Evolutionary conservation across 2,113 vertebrate species (phyloP), one percentile per base, ranked within the genome.

Genomic region (Platycercus adscitus): DNA sequence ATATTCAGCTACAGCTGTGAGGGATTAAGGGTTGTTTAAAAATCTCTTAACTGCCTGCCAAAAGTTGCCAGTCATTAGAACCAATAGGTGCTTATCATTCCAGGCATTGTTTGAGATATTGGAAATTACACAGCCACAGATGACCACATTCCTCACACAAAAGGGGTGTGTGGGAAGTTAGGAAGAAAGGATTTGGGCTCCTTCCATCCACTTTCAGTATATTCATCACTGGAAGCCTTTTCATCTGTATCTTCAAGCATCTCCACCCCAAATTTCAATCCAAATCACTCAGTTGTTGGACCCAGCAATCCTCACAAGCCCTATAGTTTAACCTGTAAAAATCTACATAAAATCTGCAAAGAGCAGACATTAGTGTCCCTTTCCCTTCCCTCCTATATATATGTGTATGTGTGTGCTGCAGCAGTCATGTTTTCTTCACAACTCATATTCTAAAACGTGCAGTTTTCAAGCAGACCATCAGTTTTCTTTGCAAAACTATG

Each of bases 1-100:
- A 25, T 69, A 87, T 84, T 91, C 88, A 90, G 79, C 68, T 65
- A 49, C 92, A 96, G 97, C 95, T 96, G 95, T 1, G 66, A 94
- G 49, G 55, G 79, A 96, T 96, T 96, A 92, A 91, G 92, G 56
- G 58, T 65, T 96, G 65, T 96, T 95, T 86, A 58, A 95, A 96
- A 96, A 94, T 88, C 95, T 89, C 86, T 92, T 94, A 92, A 90
- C 85, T 0, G 43, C 70, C 76, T 96, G 91, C 90, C 95, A 97
- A 93, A 86, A 88, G 25, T 90, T 93, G 76, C 49, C 52, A 91
- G 75, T 87, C 86, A 66, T 86, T 79, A 89, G 13, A 96, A 88
- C 33, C 91, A 97, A 81, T 75, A 81, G 69, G 64, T 93, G 58
- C 61, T 97, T 94, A 91, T 87, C 52, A 86, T 86, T 95, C 52